Conservation (phyloP, 2,888 invertebrate genomes). For the Apamea monoglypha region DNA sequence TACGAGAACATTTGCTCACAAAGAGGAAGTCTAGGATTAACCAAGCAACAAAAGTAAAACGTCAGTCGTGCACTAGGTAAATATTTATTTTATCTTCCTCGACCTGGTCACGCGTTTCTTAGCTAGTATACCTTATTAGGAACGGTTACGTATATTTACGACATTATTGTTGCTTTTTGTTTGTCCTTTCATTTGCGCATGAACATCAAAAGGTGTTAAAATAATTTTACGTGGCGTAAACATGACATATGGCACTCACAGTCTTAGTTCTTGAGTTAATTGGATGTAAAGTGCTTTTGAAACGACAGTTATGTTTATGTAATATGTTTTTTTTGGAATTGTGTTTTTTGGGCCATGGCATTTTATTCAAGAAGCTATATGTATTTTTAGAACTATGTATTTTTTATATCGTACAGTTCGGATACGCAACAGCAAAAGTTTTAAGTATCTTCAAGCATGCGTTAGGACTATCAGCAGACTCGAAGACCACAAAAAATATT, state of each 20-base stretch:
- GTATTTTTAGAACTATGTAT: neutral
- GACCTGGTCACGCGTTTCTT: neutral
- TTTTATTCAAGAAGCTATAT: conserved; percentile 3
- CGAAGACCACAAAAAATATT: neutral
- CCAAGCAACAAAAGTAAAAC: neutral
- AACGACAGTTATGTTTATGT: conserved; percentile 21
- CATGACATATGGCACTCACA: conserved; percentile 15
- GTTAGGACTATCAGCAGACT: neutral
- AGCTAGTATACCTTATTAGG: neutral
- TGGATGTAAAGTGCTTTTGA: conserved; percentile 65
- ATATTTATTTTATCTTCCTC: neutral
- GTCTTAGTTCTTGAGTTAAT: conserved; percentile 62
- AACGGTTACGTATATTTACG: conserved; percentile 12
- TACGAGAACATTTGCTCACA: no score
- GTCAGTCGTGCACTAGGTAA: neutral
- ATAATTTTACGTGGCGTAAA: conserved; percentile 42
- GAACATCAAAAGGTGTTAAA: conserved; percentile 43
- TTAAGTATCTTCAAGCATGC: neutral
- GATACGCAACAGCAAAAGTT: neutral
- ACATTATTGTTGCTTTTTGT: conserved; percentile 31
- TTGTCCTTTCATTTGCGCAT: conserved; percentile 31
- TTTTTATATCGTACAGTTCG: neutral
- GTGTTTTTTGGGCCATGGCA: conserved; percentile 4
- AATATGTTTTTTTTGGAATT: conserved; percentile 13
- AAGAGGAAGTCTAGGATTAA: neutral